Conservation (phyloP, 2,888 invertebrate species). For the Helobdella robusta region DNA sequence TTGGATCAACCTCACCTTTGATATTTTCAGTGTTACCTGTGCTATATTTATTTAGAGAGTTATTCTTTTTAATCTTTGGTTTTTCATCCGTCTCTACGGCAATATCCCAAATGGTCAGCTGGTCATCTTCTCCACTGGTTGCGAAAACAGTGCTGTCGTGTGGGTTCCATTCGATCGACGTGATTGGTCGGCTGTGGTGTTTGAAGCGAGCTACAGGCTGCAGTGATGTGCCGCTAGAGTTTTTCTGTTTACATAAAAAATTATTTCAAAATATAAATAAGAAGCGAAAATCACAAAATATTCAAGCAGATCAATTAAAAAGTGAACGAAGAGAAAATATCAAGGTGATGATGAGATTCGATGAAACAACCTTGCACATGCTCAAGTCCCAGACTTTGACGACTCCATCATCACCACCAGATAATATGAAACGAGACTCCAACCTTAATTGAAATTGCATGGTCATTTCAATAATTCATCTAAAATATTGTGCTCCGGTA, state of each 20-base stretch:
- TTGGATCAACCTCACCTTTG: background rate
- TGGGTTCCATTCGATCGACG: constrained; percentile 94
- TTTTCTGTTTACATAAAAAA: background rate
- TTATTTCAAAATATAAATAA: background rate
- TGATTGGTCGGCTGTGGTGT: constrained; percentile 84
- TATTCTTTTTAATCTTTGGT: constrained; percentile 28
- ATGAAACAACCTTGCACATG: constrained; percentile 18
- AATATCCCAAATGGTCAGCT: constrained; percentile 92
- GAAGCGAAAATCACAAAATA: background rate
- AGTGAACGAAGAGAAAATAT: background rate
- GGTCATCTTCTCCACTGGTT: constrained; percentile 84
- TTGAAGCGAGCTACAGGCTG: constrained; percentile 67
- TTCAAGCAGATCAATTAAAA: background rate
- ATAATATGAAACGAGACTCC: constrained; percentile 69
- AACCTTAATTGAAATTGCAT: too few relatives aligned
- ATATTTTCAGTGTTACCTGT: background rate
- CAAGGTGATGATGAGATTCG: background rate
- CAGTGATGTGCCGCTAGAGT: too few relatives aligned
- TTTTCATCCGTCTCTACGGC: constrained; percentile 44
- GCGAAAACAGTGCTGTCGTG: constrained; percentile 84
- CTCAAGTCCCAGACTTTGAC: constrained; percentile 74
- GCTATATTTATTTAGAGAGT: too few relatives aligned
- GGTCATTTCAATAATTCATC: too few relatives aligned
- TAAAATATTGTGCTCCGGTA: too few relatives aligned
- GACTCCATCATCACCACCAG: constrained; percentile 91